Conservation (phyloP, 2,797 vertebrate genomes). For the Hybognathus amarus region DNA sequence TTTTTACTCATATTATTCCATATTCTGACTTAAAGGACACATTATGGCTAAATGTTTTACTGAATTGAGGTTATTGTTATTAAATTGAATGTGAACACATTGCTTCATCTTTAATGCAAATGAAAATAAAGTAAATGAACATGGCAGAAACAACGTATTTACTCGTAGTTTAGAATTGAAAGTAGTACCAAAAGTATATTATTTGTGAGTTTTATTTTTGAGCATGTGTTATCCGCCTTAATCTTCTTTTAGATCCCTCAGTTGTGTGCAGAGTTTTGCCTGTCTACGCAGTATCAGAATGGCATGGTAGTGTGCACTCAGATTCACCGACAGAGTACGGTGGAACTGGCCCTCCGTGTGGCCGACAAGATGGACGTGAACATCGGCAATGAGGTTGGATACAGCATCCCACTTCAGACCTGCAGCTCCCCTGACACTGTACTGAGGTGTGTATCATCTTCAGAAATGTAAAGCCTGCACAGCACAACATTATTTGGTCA, state of each 20-base stretch:
- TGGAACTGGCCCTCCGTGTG: conserved; percentile 82
- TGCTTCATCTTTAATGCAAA: not conserved
- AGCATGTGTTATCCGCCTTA: conserved; percentile 19
- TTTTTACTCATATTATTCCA: not conserved
- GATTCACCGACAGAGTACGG: conserved; percentile 73
- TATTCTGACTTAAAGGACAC: not conserved
- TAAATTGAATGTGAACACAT: not conserved
- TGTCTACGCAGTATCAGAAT: conserved; percentile 78
- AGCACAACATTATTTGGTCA: not conserved
- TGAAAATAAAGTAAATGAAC: not conserved
- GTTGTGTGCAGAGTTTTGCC: conserved; percentile 89
- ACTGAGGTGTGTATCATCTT: conserved; percentile 78
- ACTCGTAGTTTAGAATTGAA: not conserved
- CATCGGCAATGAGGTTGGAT: conserved; percentile 89
- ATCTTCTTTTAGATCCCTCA: conserved; percentile 82
- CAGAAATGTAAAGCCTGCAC: not conserved
- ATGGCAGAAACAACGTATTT: not conserved
- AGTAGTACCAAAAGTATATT: not conserved
- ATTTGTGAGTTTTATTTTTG: conserved; percentile 34
- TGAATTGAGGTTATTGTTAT: not conserved
- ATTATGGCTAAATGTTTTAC: not conserved
- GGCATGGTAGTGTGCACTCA: conserved; percentile 84
- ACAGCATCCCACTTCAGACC: conserved; percentile 83
- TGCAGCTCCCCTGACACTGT: conserved; percentile 85
- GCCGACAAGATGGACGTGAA: conserved; percentile 91